phyloP scores from a whole-genome alignment of 1,140 invertebrate species.

The Rhopalosiphum maidis region DNA sequence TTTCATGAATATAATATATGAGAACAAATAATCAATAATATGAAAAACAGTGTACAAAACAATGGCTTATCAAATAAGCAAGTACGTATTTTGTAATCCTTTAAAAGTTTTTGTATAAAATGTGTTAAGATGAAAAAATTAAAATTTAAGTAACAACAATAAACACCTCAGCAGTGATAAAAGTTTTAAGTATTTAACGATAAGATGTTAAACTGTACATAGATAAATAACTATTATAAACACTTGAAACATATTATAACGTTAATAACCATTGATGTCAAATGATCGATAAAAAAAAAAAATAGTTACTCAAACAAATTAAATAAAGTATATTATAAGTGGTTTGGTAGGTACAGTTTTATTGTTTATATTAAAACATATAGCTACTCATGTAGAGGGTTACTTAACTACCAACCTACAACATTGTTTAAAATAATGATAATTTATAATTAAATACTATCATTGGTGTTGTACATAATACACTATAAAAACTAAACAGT shows the following conservation, averaged over 20 bases:
- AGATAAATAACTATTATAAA: background rate
- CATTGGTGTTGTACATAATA: background rate
- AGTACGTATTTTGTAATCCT: background rate
- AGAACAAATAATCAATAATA: too few relatives aligned
- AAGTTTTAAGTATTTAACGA: too few relatives aligned
- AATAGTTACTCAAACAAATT: background rate
- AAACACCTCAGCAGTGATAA: too few relatives aligned
- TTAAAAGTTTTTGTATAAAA: background rate
- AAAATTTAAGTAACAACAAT: background rate
- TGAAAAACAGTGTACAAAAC: too few relatives aligned
- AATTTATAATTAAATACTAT: background rate
- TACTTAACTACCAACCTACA: background rate
- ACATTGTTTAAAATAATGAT: background rate
- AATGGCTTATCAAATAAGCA: background rate
- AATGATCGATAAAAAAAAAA: too few relatives aligned
- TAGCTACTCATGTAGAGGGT: background rate
- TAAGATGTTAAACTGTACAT: too few relatives aligned
- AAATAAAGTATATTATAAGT: background rate
- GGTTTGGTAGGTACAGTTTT: background rate
- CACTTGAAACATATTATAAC: too few relatives aligned
- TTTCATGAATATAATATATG: too few relatives aligned
- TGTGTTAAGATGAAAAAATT: background rate
- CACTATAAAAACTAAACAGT: background rate
- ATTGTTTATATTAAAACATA: background rate
- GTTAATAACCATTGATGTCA: too few relatives aligned